Conservation (phyloP, 1,140 invertebrate species). For the Achroia grisella region DNA sequence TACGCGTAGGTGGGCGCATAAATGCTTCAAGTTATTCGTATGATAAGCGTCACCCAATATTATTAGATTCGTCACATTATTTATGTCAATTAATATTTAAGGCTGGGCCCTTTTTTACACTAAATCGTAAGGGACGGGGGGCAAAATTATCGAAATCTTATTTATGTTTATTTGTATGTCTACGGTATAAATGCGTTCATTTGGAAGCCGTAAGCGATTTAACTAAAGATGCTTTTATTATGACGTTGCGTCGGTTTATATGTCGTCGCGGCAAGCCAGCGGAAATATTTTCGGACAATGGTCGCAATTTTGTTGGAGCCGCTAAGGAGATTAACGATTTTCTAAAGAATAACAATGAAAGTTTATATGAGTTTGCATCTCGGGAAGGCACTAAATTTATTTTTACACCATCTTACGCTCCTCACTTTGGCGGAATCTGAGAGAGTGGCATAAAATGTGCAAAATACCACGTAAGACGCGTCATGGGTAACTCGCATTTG, state of each 20-base stretch:
- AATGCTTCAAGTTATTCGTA: constrained; percentile 21
- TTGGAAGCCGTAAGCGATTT: not conserved
- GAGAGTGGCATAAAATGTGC: not conserved
- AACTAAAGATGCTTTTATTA: not conserved
- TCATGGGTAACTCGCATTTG: not conserved
- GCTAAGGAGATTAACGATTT: not conserved
- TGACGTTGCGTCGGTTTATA: not conserved
- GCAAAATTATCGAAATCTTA: not conserved
- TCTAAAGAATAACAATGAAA: not conserved
- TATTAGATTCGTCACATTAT: constrained; percentile 33
- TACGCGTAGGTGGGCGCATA: constrained; percentile 50
- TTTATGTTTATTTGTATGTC: too few species aligned
- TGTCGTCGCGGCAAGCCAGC: too few species aligned
- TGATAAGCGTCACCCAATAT: constrained; percentile 47
- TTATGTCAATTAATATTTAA: constrained; percentile 35
- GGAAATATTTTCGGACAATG: not conserved
- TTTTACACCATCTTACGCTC: not conserved
- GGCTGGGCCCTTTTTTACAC: not conserved
- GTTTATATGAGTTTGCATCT: not conserved
- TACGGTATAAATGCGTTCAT: too few species aligned
- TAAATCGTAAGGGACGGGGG: not conserved
- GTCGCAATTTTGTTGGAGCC: not conserved
- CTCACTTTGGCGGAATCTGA: not conserved
- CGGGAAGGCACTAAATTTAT: not conserved
- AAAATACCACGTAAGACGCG: not conserved